phyloP scores from a whole-genome alignment of 2,797 vertebrate species.

The Pseudocheirus occidentalis region DNA sequence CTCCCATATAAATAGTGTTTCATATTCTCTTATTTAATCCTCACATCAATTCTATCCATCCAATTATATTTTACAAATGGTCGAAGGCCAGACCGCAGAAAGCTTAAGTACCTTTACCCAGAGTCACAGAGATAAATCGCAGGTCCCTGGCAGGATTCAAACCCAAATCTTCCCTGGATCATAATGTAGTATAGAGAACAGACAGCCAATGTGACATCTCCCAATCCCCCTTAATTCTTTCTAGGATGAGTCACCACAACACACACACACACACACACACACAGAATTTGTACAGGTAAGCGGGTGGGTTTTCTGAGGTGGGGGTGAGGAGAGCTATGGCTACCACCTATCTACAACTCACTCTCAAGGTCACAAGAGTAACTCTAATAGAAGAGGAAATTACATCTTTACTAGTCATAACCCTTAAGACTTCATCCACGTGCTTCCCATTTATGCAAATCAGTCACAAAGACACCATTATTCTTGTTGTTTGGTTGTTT shows the following conservation, averaged over 20 bases:
- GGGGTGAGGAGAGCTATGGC: background rate
- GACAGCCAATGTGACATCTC: background rate
- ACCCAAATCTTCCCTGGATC: background rate
- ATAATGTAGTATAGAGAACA: background rate
- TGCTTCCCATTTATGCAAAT: background rate
- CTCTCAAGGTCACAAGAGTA: background rate
- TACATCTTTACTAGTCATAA: background rate
- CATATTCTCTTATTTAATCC: background rate
- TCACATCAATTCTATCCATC: background rate
- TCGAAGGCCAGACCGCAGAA: background rate
- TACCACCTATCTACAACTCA: background rate
- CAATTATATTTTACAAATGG: background rate
- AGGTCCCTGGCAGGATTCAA: background rate
- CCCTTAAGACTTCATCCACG: background rate
- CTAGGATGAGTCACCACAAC: background rate
- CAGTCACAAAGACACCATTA: background rate
- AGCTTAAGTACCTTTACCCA: background rate
- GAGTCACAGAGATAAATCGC: background rate
- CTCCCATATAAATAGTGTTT: background rate
- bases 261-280: background rate
- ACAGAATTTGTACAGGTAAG: background rate
- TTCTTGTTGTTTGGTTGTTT: background rate
- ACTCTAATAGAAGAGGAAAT: background rate
- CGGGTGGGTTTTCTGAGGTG: background rate
- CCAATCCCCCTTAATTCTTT: background rate